These are phyloP conservation scores for Aphidius ervi DNA, from an alignment of 1,140 invertebrate species.

Conservation along the genomic window DNA sequence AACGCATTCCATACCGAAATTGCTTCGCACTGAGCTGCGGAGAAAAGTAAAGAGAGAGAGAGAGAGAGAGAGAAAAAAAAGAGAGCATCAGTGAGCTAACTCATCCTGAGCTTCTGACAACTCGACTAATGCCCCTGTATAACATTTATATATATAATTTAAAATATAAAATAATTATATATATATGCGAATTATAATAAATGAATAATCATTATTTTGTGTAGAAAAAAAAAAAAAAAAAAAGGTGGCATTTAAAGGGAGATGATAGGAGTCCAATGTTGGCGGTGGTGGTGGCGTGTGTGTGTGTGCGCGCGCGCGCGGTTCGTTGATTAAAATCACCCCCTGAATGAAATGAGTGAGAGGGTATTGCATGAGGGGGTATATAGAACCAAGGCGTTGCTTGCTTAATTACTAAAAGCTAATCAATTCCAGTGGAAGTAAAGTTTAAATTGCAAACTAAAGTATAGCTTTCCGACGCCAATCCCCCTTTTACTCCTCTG, in stretches of 20 bases:
- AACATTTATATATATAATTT: neutral
- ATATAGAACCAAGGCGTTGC: conserved; percentile 45
- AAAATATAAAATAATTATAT: conserved; percentile 22
- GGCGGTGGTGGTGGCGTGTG: conserved; percentile 22
- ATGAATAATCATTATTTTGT: neutral
- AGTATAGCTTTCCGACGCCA: conserved; percentile 48
- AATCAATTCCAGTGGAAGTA: conserved; percentile 56
- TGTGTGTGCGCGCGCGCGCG: conserved; percentile 26
- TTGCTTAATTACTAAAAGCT: conserved; percentile 57
- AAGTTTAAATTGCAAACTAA: conserved; percentile 57
- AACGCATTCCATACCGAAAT: conserved; percentile 52
- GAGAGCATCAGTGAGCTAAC: conserved; percentile 6
- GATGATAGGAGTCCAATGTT: conserved; percentile 1
- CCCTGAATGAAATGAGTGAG: conserved; percentile 21
- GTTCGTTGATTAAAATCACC: conserved; percentile 49
- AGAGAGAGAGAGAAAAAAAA: conserved; percentile 13
- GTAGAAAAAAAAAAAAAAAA: neutral
- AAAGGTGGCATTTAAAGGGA: neutral
- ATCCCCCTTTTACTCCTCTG: conserved; percentile 3
- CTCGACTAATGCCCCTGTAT: too few relatives aligned
- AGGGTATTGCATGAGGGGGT: conserved; percentile 17
- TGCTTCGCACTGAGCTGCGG: conserved; percentile 41
- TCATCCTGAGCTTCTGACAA: neutral
- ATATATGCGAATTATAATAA: conserved; percentile 6
- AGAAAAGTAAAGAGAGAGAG: neutral